Conservation (phyloP, 2,113 vertebrate species). For the Gymnocephalus cernua region DNA sequence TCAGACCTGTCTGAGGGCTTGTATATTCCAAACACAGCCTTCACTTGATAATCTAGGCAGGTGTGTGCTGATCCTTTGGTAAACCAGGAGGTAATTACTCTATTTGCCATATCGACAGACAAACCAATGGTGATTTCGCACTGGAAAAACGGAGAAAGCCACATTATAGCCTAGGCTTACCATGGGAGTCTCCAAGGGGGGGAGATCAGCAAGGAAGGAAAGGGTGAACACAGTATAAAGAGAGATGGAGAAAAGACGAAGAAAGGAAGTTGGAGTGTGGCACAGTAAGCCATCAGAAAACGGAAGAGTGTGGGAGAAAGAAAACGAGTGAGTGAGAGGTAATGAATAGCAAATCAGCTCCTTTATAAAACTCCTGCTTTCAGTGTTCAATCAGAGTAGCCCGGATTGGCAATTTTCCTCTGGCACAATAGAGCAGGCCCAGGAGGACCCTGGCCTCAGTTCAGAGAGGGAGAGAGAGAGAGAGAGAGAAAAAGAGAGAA, state of each 20-base stretch:
- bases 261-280: slow-evolving; percentile 67
- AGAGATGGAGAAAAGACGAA: slow-evolving; percentile 49
- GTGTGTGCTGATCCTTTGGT: slow-evolving; percentile 73
- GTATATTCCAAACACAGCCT: slow-evolving; percentile 43
- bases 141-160: slow-evolving; percentile 49
- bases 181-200: slow-evolving; percentile 44
- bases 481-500: slow-evolving; percentile 7
- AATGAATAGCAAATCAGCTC: slow-evolving; percentile 85
- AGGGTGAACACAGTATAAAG: slow-evolving; percentile 53
- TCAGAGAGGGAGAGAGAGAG: slow-evolving; percentile 40
- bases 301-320: slow-evolving; percentile 59
- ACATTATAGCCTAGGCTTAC: slow-evolving; percentile 51
- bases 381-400: slow-evolving; percentile 81
- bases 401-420: slow-evolving; percentile 82
- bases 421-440: slow-evolving; percentile 76
- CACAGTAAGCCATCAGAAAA: slow-evolving; percentile 59
- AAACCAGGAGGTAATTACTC: slow-evolving; percentile 74
- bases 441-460: slow-evolving; percentile 72
- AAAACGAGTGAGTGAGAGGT: slow-evolving; percentile 69
- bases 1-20: slow-evolving; percentile 21
- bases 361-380: slow-evolving; percentile 81
- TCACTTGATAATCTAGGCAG: slow-evolving; percentile 61
- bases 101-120: slow-evolving; percentile 71
- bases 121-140: slow-evolving; percentile 61
- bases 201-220: slow-evolving; percentile 33